Base-by-base conservation (phyloP, 30 jellyfish, hydroid and myxozoan species). In the Pelagia noctiluca region DNA sequence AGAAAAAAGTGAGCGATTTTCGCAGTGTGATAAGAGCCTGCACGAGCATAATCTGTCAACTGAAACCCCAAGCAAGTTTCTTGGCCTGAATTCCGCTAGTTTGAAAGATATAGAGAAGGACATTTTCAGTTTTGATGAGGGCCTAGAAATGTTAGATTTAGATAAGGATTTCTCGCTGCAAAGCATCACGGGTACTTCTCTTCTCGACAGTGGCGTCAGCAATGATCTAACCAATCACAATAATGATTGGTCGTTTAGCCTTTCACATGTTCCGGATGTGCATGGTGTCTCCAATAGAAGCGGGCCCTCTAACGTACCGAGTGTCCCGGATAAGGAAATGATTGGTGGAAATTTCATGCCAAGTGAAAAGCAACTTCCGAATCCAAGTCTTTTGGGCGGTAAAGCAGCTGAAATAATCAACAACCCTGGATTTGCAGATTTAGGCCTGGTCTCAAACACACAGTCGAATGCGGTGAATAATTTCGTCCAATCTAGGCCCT, bases 41-140 rank as follows among this genome's bases (percentile, higher is more conserved):
- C 30, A 33, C 29, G 69, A 24, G 13, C 42, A 28, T 0, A 47
- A 62, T 30, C 22, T 79, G n/a, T n/a, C n/a, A 22, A 63, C 38
- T 0, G 82, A 63, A 16, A 79, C 84, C 36, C 91, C 91, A 10
- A 62, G 69, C 50, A 81, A 81, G 52, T 24, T 81, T 47, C 42
- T 81, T 0, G 91, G 83, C 65, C 49, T 81, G 31, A 65, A 19
- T 47, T 81, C 91, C 10, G 91, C 91, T 3, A 81, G 67, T 33
- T 67, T 81, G 77, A 81, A 81, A 33, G 91, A 81, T 10, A 81
- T 81, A 16, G 91, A 81, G 35, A 81, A 81, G 68, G 68, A 81
- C 32, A 81, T 81, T 7, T 81, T 81, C 60, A 81, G 71, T 81
- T 81, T 81, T 49, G 91, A 81, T 26, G 91, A 81, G 50, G 91